A percentile compares a stretch with the other conserved stretches of the same genome.
These are phyloP conservation scores for Anoplius nigerrimus DNA, from an alignment of 2,888 invertebrate species.

Conservation along the genomic window DNA sequence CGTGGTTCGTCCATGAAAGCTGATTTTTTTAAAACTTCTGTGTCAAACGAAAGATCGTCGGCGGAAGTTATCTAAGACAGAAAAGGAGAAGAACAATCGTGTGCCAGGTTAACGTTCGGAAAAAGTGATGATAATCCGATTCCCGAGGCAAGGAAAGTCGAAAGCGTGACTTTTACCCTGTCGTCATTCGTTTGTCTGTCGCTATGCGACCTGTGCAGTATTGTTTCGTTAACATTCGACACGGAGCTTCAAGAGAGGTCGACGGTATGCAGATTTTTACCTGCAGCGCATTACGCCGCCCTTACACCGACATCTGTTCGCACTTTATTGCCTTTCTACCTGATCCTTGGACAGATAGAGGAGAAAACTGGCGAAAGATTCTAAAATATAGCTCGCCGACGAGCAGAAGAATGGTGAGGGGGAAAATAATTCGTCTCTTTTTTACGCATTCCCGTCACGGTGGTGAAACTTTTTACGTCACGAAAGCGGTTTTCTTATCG, in stretches of 20 bases:
- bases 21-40: background rate
- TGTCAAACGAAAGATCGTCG: background rate
- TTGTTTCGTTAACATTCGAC: conserved; percentile 39
- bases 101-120: conserved; percentile 2
- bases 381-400: background rate
- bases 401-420: background rate
- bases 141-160: conserved; percentile 43
- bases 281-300: conserved; percentile 44
- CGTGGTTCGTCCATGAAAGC: background rate
- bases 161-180: conserved; percentile 57
- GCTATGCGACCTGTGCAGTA: conserved; percentile 23
- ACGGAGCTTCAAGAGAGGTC: conserved; percentile 22
- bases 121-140: conserved; percentile 41
- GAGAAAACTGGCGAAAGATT: no score
- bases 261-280: conserved; percentile 55
- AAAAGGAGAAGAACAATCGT: background rate
- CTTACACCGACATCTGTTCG: background rate
- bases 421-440: no score
- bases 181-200: conserved; percentile 48
- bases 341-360: no score
- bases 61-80: no score
- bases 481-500: background rate
- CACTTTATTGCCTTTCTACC: conserved; percentile 7
- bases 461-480: no score
- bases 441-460: no score